phyloP scores from a whole-genome alignment of 1,140 invertebrate species.

The Eurytemora carolleeae region DNA sequence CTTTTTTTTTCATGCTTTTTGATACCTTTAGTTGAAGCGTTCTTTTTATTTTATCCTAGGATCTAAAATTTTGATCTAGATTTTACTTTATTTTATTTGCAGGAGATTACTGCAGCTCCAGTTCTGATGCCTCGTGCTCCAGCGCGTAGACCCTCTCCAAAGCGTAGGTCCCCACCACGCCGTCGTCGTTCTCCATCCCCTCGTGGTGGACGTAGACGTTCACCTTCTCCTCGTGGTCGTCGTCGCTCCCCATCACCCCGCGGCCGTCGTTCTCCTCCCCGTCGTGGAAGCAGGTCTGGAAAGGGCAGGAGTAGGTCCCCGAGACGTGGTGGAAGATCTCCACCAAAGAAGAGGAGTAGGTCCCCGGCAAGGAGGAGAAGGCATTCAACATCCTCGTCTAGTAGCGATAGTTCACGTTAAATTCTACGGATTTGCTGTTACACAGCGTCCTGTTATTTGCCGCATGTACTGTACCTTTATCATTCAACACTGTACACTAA shows the following conservation, averaged over 20 bases:
- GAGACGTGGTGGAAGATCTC: constrained; percentile 6
- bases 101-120: constrained; percentile 80
- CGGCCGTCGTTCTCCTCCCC: not conserved
- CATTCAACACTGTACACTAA: too few relatives aligned
- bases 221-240: constrained; percentile 33
- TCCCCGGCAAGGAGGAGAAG: constrained; percentile 14
- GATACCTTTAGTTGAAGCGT: constrained; percentile 3
- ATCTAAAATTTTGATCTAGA: too few relatives aligned
- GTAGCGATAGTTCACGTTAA: too few relatives aligned
- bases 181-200: constrained; percentile 30
- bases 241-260: constrained; percentile 28
- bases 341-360: constrained; percentile 9
- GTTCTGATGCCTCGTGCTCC: constrained; percentile 55
- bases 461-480: too few relatives aligned
- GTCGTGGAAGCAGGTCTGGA: not conserved
- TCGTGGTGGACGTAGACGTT: constrained; percentile 17
- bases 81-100: constrained; percentile 41
- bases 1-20: constrained; percentile 10
- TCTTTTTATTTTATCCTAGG: constrained; percentile 2
- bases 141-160: constrained; percentile 29
- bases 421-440: too few relatives aligned
- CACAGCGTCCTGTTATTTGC: too few relatives aligned
- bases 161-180: constrained; percentile 33
- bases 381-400: constrained; percentile 13
- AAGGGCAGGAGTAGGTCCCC: not conserved